Conservation (phyloP, 2,797 vertebrate genomes). For the Leuciscus waleckii region DNA sequence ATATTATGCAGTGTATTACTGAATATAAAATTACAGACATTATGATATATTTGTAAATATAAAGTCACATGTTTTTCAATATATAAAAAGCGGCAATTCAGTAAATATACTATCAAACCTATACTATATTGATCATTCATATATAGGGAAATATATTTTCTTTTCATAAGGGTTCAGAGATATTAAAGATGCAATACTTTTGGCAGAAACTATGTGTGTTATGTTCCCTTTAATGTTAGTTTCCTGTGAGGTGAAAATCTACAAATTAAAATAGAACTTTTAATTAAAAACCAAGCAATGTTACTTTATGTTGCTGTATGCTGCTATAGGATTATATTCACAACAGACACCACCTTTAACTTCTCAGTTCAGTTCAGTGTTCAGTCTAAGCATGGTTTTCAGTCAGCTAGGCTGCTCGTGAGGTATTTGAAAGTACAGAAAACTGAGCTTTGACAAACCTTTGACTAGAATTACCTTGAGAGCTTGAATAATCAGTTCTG, state of each 20-base stretch:
- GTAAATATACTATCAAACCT: no score
- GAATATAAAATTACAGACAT: no score
- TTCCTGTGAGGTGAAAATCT: background rate
- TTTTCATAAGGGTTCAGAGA: no score
- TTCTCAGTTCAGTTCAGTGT: background rate
- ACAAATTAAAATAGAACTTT: background rate
- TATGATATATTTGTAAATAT: no score
- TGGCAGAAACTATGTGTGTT: no score
- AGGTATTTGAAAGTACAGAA: constrained; percentile 40
- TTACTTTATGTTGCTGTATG: background rate
- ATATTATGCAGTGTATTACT: no score
- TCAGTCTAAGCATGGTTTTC: constrained; percentile 6
- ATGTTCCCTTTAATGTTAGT: background rate
- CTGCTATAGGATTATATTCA: background rate
- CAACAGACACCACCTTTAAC: background rate
- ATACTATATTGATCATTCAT: no score
- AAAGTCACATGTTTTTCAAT: no score
- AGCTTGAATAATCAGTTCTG: constrained; percentile 48
- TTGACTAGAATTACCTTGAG: constrained; percentile 28
- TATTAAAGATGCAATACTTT: no score
- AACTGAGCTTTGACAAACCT: constrained; percentile 45
- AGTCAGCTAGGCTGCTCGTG: background rate
- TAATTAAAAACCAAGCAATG: background rate
- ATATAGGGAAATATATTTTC: no score
- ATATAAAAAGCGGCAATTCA: no score